Percentiles rank a stretch among this genome's conserved stretches.
phyloP scores from a whole-genome alignment of 2,797 vertebrate species.

The Sphenopsis melanotis region DNA sequence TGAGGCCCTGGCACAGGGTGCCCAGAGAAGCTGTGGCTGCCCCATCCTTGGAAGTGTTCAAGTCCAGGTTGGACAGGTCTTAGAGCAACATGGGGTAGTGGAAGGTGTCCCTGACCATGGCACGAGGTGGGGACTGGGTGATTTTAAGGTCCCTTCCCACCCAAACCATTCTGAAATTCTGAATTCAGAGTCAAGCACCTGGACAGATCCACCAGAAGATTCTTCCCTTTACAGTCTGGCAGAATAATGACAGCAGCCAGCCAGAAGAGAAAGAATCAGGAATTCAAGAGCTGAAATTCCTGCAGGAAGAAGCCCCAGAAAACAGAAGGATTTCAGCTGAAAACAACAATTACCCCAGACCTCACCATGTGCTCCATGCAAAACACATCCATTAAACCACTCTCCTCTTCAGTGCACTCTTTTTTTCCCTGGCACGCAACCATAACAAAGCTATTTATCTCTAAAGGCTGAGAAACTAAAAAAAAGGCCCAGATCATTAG shows the following conservation, averaged over 20 bases:
- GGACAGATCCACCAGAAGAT: background rate
- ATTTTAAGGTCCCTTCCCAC: background rate
- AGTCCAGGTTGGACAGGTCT: background rate
- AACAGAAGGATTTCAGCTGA: background rate
- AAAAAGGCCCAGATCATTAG: background rate
- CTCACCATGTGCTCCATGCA: background rate
- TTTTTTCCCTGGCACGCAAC: background rate
- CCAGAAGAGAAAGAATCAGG: background rate
- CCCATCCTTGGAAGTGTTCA: background rate
- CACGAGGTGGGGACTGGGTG: accelerated
- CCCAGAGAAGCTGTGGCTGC: background rate
- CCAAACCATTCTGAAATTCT: background rate
- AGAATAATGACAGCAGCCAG: background rate
- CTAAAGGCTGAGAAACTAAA: background rate
- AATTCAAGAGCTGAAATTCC: background rate
- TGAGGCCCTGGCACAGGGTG: background rate
- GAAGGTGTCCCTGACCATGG: background rate
- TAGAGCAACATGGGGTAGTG: background rate
- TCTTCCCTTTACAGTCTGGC: background rate
- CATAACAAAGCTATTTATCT: background rate
- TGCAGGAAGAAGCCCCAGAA: background rate
- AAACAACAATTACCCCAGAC: background rate
- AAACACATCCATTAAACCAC: background rate
- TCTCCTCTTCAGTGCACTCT: background rate
- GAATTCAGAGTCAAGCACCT: background rate